Evolutionary conservation across 2,797 vertebrate genomes (phyloP).

Genomic region (Hemibagrus guttatus): DNA sequence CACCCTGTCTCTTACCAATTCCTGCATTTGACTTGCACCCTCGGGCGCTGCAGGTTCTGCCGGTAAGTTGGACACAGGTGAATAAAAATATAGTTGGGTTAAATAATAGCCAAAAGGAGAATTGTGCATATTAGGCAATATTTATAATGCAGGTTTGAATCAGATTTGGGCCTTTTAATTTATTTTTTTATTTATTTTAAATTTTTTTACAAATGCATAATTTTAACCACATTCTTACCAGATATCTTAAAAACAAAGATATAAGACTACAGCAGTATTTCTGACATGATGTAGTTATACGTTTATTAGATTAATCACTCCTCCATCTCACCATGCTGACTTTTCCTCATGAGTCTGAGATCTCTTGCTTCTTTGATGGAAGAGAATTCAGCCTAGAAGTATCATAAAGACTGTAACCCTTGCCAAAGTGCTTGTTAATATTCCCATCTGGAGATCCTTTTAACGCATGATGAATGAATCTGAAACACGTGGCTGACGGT

Average conservation of each 20-base stretch:
- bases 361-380: slow-evolving; percentile 34
- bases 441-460: slow-evolving; percentile 67
- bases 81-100: slow-evolving; percentile 6
- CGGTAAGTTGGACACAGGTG: background rate
- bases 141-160: background rate
- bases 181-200: background rate
- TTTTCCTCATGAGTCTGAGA: background rate
- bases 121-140: background rate
- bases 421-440: slow-evolving; percentile 70
- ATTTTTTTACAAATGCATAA: background rate
- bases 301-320: slow-evolving; percentile 47
- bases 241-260: background rate
- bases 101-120: slow-evolving; percentile 1
- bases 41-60: slow-evolving; percentile 9
- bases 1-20: slow-evolving; percentile 14
- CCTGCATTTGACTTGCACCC: slow-evolving; percentile 15
- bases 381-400: slow-evolving; percentile 53
- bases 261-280: background rate
- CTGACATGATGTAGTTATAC: slow-evolving; percentile 20
- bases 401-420: slow-evolving; percentile 62
- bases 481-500: slow-evolving; percentile 66
- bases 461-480: slow-evolving; percentile 69
- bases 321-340: slow-evolving; percentile 53
- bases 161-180: background rate
- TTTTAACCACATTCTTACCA: background rate